Evolutionary conservation across 2,888 invertebrate genomes (phyloP).

Genomic region (Alviniconcha strummeri): DNA sequence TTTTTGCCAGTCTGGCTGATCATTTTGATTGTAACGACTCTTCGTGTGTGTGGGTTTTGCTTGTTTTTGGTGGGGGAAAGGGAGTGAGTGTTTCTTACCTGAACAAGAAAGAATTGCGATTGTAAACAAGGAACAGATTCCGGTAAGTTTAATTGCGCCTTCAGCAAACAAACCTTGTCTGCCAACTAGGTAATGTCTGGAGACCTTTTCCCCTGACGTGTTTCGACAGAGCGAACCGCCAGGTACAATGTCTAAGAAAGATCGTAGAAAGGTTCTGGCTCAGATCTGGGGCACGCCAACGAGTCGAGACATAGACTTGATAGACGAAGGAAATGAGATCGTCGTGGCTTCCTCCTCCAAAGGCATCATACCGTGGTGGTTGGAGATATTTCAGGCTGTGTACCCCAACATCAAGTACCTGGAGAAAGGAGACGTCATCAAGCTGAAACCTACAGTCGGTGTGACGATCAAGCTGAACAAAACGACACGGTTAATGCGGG

Average conservation of each 20-base stretch:
- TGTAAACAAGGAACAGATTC: too few relatives aligned
- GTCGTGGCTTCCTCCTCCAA: slow-evolving; percentile 59
- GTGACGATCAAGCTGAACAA: slow-evolving; percentile 65
- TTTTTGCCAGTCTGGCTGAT: too few relatives aligned
- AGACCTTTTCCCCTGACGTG: too few relatives aligned
- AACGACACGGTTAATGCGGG: slow-evolving; percentile 58
- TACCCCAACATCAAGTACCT: slow-evolving; percentile 61
- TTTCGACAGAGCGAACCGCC: too few relatives aligned
- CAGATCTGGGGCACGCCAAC: slow-evolving; percentile 65
- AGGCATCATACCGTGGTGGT: slow-evolving; percentile 62
- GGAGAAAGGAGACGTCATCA: slow-evolving; percentile 62
- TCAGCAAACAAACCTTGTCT: too few relatives aligned
- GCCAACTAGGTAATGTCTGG: too few relatives aligned
- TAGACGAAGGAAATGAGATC: slow-evolving; percentile 64
- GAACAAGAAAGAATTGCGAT: too few relatives aligned
- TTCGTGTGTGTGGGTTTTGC: too few relatives aligned
- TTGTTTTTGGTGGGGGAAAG: too few relatives aligned
- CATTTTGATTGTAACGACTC: too few relatives aligned
- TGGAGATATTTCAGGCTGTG: slow-evolving; percentile 59
- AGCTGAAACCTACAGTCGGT: slow-evolving; percentile 57
- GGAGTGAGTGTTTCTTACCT: too few relatives aligned
- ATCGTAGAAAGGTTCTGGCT: slow-evolving; percentile 57
- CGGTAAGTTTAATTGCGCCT: too few relatives aligned
- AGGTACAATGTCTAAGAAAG: slow-evolving; percentile 55
- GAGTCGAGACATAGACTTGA: slow-evolving; percentile 63